These are phyloP conservation scores for Sterrhoptilus dennistouni DNA, from an alignment of 2,113 vertebrate genomes.

Conservation along the genomic window DNA sequence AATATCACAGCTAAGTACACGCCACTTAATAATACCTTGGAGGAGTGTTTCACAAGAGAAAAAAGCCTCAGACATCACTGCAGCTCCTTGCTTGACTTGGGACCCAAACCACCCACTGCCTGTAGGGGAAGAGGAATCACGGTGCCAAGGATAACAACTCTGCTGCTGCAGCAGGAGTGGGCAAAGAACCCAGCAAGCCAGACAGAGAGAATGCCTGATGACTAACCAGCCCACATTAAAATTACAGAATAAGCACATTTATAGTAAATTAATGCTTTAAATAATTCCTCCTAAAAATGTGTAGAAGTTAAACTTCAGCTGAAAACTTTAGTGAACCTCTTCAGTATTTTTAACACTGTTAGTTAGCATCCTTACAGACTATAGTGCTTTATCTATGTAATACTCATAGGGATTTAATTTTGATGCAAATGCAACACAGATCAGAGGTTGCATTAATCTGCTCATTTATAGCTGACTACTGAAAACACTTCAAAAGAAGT, in stretches of 20 bases:
- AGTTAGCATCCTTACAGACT: not conserved
- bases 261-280: not conserved
- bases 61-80: not conserved
- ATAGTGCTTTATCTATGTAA: not conserved
- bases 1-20: not conserved
- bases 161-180: not conserved
- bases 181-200: not conserved
- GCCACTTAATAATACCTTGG: not conserved
- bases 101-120: not conserved
- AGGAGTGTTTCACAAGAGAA: not conserved
- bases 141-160: not conserved
- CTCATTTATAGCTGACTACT: not conserved
- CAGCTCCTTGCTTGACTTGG: not conserved
- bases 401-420: not conserved
- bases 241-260: not conserved
- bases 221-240: not conserved
- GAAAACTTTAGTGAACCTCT: not conserved
- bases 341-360: not conserved
- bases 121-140: not conserved
- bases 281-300: not conserved
- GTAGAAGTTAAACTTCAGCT: not conserved
- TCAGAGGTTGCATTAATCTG: not conserved
- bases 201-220: not conserved
- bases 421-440: not conserved
- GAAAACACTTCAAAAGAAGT: not conserved